Percentiles rank a stretch among this genome's conserved stretches.
Evolutionary conservation across 2,113 vertebrate species (phyloP).

Genomic region (Crotophaga sulcirostris): DNA sequence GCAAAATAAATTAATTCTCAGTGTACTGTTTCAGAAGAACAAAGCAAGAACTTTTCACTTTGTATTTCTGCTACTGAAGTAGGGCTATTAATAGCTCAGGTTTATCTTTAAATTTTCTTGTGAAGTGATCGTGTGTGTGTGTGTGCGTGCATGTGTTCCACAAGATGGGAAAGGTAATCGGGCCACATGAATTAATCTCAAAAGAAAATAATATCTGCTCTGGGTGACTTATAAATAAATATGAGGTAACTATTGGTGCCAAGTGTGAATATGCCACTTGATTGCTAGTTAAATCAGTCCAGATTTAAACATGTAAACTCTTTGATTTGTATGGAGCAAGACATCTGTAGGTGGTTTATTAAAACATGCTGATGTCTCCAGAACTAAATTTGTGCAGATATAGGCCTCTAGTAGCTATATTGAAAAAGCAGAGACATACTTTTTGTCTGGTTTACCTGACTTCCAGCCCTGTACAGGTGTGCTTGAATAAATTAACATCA

Average conservation of each 20-base stretch:
- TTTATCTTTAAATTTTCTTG: slow-evolving; percentile 51
- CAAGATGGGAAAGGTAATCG: slow-evolving; percentile 41
- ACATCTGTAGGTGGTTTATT: slow-evolving; percentile 78
- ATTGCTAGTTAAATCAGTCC: slow-evolving; percentile 74
- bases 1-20: slow-evolving; percentile 1
- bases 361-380: slow-evolving; percentile 78
- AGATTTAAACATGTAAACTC: slow-evolving; percentile 77
- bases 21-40: neutral
- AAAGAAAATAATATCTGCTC: slow-evolving; percentile 71
- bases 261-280: slow-evolving; percentile 70
- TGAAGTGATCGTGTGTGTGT: neutral
- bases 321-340: slow-evolving; percentile 71
- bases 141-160: neutral
- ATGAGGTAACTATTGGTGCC: slow-evolving; percentile 65
- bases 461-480: slow-evolving; percentile 81
- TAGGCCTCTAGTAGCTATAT: slow-evolving; percentile 68
- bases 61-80: neutral
- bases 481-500: slow-evolving; percentile 88
- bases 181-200: slow-evolving; percentile 57
- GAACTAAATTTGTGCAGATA: slow-evolving; percentile 66
- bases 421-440: slow-evolving; percentile 63
- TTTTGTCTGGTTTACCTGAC: slow-evolving; percentile 83
- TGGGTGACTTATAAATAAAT: slow-evolving; percentile 76
- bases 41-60: neutral
- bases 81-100: neutral